A percentile compares a stretch with the other conserved stretches of the same genome.
These are phyloP conservation scores for Ataeniobius toweri DNA, from an alignment of 2,797 vertebrate genomes.

Conservation along the genomic window DNA sequence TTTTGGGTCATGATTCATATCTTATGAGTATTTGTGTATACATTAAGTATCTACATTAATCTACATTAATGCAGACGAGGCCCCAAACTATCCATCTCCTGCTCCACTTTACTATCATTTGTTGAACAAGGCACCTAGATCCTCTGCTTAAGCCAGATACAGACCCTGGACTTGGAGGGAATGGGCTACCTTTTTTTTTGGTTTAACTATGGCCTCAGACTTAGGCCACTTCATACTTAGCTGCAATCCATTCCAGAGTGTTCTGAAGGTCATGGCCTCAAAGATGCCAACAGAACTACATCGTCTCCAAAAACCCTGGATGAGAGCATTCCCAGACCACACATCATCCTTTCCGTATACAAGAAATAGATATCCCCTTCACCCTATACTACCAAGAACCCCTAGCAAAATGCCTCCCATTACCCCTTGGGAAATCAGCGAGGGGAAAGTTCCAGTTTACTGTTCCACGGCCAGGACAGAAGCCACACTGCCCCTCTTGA, in stretches of 20 bases:
- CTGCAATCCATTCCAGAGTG: too few relatives aligned
- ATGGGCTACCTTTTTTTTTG: too few relatives aligned
- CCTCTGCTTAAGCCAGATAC: too few relatives aligned
- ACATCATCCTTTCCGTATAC: too few relatives aligned
- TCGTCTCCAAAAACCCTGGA: background rate
- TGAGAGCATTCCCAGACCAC: background rate
- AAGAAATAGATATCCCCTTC: background rate
- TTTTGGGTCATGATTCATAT: background rate
- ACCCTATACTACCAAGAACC: background rate
- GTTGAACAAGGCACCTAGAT: background rate
- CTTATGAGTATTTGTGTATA: too few relatives aligned
- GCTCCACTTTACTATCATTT: too few relatives aligned
- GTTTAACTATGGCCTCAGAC: too few relatives aligned
- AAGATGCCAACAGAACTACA: background rate
- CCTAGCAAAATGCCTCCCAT: background rate
- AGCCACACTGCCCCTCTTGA: background rate
- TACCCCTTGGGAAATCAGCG: background rate
- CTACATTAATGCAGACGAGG: background rate
- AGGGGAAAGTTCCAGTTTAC: background rate
- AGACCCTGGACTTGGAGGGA: too few relatives aligned
- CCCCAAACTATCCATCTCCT: background rate
- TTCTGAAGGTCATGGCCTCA: too few relatives aligned
- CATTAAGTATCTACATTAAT: background rate
- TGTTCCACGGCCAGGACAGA: background rate
- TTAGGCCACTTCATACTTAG: too few relatives aligned